Conservation (phyloP, 2,797 vertebrate genomes). For the Malurus leucopterus region DNA sequence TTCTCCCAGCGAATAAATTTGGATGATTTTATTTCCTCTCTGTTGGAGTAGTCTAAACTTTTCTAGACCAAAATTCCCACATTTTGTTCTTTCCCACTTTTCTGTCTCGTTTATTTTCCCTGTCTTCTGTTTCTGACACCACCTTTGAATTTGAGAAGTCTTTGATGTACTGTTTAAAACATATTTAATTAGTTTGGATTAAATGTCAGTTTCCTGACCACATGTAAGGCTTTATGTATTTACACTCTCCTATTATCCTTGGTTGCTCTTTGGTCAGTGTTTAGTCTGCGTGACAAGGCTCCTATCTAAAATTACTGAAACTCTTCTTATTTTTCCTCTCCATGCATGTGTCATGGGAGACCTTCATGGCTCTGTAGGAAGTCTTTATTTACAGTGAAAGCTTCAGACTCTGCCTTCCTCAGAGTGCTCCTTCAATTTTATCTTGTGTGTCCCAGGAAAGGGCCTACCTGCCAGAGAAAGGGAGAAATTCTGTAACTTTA, state of each 20-base stretch:
- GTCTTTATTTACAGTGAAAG: background rate
- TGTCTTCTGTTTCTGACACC: background rate
- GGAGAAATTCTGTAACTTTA: background rate
- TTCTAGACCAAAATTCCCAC: background rate
- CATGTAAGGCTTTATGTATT: background rate
- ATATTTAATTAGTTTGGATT: background rate
- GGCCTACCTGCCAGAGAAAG: background rate
- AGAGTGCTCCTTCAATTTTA: background rate
- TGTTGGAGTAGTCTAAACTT: background rate
- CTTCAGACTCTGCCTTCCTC: background rate
- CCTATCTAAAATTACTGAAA: background rate
- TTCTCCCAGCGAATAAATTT: background rate
- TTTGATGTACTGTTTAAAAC: constrained; percentile 17
- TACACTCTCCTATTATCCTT: background rate
- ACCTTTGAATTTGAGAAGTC: constrained; percentile 7
- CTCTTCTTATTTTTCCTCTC: background rate
- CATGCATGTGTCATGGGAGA: background rate
- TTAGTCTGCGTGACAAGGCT: background rate
- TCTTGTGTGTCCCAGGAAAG: background rate
- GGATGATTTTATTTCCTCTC: background rate
- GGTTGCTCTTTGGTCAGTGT: background rate
- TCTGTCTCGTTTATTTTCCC: background rate
- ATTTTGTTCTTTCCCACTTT: background rate
- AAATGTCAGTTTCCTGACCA: background rate
- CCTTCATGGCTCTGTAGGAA: background rate